Conservation (phyloP, 2,888 invertebrate species). For the Lysandra bellargus region DNA sequence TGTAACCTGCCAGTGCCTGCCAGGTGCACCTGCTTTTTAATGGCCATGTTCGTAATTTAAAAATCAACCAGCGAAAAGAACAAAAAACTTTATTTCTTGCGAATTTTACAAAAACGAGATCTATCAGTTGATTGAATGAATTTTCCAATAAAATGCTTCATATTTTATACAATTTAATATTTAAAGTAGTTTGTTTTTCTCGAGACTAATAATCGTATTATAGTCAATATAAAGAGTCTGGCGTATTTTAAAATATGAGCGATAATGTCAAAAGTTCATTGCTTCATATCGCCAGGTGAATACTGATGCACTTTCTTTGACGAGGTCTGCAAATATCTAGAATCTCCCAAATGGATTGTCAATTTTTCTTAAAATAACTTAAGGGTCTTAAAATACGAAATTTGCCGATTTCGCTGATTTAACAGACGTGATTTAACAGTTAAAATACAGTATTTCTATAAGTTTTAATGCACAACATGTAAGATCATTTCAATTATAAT, state of each 20-base stretch:
- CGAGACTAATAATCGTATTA: background rate
- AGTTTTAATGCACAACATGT: too few species aligned
- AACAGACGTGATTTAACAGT: too few species aligned
- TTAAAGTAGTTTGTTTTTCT: background rate
- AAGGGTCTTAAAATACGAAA: too few species aligned
- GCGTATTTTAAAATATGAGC: conserved; percentile 54
- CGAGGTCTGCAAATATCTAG: conserved; percentile 12
- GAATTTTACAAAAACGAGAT: too few species aligned
- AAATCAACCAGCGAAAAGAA: conserved; percentile 1
- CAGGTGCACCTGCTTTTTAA: background rate
- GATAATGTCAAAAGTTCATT: conserved; percentile 56
- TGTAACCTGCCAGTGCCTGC: background rate
- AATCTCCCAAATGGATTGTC: conserved; percentile 10
- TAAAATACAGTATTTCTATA: too few species aligned
- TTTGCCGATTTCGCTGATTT: too few species aligned
- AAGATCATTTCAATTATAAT: too few species aligned
- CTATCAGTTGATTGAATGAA: too few species aligned
- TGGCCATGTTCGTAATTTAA: background rate
- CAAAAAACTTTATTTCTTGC: background rate
- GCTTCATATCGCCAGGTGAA: conserved; percentile 67
- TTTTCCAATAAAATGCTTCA: too few species aligned
- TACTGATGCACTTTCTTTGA: conserved; percentile 36
- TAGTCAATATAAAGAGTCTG: background rate
- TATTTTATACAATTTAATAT: background rate
- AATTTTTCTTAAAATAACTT: background rate